phyloP scores from a whole-genome alignment of 2,113 vertebrate genomes.

The Ceyx melanurus region DNA sequence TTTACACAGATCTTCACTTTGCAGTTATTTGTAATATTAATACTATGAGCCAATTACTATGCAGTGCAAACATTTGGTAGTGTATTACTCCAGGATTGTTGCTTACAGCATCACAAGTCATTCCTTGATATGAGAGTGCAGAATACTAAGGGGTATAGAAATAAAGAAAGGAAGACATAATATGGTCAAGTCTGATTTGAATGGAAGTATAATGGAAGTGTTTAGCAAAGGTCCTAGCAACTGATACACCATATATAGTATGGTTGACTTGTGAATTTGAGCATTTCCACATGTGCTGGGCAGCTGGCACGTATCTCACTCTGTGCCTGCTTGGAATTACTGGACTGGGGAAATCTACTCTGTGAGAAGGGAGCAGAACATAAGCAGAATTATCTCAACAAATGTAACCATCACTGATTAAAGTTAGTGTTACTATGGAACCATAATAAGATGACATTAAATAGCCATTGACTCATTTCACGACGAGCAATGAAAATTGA shows the following conservation, averaged over 20 bases:
- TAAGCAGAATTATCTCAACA: constrained; percentile 33
- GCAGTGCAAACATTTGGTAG: neutral
- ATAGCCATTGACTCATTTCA: constrained; percentile 54
- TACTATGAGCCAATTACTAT: neutral
- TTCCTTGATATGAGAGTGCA: neutral
- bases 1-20: neutral
- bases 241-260: neutral
- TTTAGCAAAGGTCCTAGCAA: constrained; percentile 42
- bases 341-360: neutral
- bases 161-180: neutral
- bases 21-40: neutral
- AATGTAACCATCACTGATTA: constrained; percentile 36
- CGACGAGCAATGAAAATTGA: constrained; percentile 38
- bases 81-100: neutral
- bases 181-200: neutral
- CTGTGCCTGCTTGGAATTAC: constrained; percentile 18
- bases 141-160: neutral
- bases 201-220: constrained; percentile 35
- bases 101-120: neutral
- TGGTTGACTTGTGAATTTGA: constrained; percentile 12
- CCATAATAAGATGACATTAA: constrained; percentile 39
- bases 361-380: neutral
- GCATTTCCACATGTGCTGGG: constrained; percentile 28
- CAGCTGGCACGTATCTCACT: constrained; percentile 26
- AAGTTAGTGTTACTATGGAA: neutral